Conservation (phyloP, 2,888 invertebrate genomes). For the Altica lythri region DNA sequence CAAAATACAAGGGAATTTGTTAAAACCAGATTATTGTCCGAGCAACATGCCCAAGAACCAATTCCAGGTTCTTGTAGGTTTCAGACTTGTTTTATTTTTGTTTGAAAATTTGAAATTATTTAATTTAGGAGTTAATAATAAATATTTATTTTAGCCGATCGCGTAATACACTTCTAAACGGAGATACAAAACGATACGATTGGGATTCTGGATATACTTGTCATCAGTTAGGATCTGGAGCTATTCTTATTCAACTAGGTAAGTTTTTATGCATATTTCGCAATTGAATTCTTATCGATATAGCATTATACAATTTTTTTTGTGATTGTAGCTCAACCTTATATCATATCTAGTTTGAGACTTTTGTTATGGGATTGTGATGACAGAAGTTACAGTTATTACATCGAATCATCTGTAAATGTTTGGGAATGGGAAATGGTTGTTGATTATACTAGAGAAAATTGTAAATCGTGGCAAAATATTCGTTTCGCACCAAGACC, state of each 20-base stretch:
- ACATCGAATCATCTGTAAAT: conserved; percentile 93
- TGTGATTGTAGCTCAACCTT: conserved; percentile 75
- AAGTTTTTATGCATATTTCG: conserved; percentile 21
- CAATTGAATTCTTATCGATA: neutral
- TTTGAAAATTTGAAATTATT: too few species aligned
- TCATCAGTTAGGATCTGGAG: conserved; percentile 93
- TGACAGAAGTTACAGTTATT: conserved; percentile 92
- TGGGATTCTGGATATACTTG: conserved; percentile 99
- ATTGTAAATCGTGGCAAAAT: conserved; percentile 93
- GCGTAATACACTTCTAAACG: conserved; percentile 93
- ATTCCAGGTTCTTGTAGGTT: too few species aligned
- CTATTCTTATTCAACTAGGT: conserved; percentile 92
- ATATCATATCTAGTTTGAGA: conserved; percentile 86
- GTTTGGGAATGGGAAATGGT: conserved; percentile 91
- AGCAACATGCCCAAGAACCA: too few species aligned
- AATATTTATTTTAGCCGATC: conserved; percentile 66
- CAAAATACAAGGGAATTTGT: too few species aligned
- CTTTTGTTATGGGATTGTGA: conserved; percentile 97
- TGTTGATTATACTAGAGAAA: conserved; percentile 83
- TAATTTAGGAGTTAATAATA: neutral
- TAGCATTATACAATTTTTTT: neutral
- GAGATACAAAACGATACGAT: conserved; percentile 93
- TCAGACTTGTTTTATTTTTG: too few species aligned
- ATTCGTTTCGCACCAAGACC: conserved; percentile 83
- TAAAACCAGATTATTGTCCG: too few species aligned